These are phyloP conservation scores for Tragelaphus buxtoni DNA, from an alignment of 2,113 vertebrate genomes.

Conservation along the genomic window DNA sequence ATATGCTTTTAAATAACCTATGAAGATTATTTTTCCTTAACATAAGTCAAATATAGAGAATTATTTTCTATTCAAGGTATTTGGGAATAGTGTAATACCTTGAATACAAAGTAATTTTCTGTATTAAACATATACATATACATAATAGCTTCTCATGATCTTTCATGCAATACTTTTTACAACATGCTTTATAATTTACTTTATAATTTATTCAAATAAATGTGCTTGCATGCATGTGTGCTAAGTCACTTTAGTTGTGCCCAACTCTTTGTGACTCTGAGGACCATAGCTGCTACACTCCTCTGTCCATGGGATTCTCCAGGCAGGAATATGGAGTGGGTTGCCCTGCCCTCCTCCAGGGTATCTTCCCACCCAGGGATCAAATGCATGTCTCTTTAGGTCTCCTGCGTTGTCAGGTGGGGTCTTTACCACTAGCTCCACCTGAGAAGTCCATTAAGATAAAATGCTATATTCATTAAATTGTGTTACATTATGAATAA, in stretches of 20 bases:
- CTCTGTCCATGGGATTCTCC: not conserved
- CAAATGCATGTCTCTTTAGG: not conserved
- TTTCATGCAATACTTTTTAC: not conserved
- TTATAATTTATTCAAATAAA: not conserved
- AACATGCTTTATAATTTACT: not conserved
- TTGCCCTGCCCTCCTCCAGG: not conserved
- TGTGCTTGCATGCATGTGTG: not conserved
- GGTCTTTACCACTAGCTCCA: not conserved
- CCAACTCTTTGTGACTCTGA: not conserved
- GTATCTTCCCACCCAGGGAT: not conserved
- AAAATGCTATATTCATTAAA: not conserved
- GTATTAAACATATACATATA: not conserved
- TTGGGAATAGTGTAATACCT: not conserved
- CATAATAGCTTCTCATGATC: not conserved
- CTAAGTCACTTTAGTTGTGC: not conserved
- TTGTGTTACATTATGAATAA: not conserved
- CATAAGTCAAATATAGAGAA: not conserved
- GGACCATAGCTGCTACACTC: not conserved
- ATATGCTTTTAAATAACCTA: not conserved
- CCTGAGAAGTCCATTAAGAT: not conserved
- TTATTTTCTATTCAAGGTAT: not conserved
- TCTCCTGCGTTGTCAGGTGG: not conserved
- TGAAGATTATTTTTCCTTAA: not conserved
- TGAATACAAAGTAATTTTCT: too few relatives aligned
- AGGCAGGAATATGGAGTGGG: not conserved